A percentile compares a stretch with the other conserved stretches of the same genome.
Evolutionary conservation across 2,797 vertebrate genomes (phyloP).

Genomic region (Erethizon dorsatum): DNA sequence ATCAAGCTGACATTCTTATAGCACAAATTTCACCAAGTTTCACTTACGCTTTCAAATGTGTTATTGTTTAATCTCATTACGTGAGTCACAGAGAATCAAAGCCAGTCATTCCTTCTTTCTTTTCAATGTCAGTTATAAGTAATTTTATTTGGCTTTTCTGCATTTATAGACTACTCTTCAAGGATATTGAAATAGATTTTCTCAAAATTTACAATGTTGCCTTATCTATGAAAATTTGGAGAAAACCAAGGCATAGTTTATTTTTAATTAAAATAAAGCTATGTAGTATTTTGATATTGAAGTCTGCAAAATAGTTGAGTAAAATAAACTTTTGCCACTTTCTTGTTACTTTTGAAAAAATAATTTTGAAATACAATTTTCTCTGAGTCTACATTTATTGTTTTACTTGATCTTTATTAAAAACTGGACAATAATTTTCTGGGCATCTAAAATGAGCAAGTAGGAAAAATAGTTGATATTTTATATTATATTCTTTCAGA

Average conservation of each 20-base stretch:
- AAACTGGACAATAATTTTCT: background rate
- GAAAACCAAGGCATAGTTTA: background rate
- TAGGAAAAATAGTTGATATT: background rate
- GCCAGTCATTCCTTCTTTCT: background rate
- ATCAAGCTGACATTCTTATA: conserved; percentile 74
- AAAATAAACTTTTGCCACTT: background rate
- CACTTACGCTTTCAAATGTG: conserved; percentile 35
- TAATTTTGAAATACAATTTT: conserved; percentile 11
- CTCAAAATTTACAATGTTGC: background rate
- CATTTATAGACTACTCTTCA: background rate
- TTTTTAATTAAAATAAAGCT: background rate
- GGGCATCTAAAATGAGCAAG: background rate
- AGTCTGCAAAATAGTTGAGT: background rate
- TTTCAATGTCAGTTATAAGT: conserved; percentile 19
- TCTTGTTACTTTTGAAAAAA: conserved; percentile 4
- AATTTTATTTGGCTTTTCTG: background rate
- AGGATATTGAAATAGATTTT: background rate
- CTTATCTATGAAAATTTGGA: background rate
- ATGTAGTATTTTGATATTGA: background rate
- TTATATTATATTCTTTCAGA: conserved; percentile 22
- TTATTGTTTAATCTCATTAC: conserved; percentile 67
- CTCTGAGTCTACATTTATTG: background rate
- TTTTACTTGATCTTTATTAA: background rate
- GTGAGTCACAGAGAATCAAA: conserved; percentile 62
- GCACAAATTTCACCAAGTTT: conserved; percentile 67